These are phyloP conservation scores for Mionectes olivaceus DNA, from an alignment of 2,797 vertebrate genomes.

Conservation along the genomic window DNA sequence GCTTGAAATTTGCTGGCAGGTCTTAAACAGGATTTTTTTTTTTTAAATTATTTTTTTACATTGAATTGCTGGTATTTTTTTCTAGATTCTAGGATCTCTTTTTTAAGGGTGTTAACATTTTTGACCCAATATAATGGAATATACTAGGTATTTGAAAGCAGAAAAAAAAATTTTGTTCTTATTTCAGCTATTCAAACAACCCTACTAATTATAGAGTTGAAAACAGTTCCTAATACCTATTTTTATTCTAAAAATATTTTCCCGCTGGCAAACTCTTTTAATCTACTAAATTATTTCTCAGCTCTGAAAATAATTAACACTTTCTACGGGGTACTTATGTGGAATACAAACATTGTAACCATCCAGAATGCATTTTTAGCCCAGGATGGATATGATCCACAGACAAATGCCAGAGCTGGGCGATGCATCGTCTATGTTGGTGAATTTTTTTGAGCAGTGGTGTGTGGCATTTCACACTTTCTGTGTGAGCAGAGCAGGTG, in stretches of 20 bases:
- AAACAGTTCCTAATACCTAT: not conserved
- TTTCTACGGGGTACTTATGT: not conserved
- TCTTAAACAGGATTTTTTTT: not conserved
- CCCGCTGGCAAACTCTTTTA: not conserved
- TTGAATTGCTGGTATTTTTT: not conserved
- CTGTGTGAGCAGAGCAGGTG: not conserved
- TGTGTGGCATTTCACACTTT: not conserved
- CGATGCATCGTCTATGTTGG: rapidly evolving
- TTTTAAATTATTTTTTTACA: not conserved
- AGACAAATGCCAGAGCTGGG: rapidly evolving
- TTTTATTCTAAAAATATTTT: not conserved
- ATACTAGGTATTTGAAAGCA: not conserved
- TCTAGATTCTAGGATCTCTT: not conserved
- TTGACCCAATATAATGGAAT: not conserved
- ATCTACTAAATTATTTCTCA: slow-evolving; percentile 8
- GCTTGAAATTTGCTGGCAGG: not conserved
- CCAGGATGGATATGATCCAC: not conserved
- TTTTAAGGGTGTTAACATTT: not conserved
- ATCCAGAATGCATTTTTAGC: not conserved
- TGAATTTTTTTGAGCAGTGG: not conserved
- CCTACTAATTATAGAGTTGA: not conserved
- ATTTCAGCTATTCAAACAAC: slow-evolving; percentile 6
- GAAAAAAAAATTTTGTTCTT: not conserved
- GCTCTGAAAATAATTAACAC: slow-evolving; percentile 8
- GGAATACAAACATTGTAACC: not conserved